A percentile compares a stretch with the other conserved stretches of the same genome.
phyloP scores from a whole-genome alignment of 1,140 invertebrate genomes.

The Neuroterus valhalla region DNA sequence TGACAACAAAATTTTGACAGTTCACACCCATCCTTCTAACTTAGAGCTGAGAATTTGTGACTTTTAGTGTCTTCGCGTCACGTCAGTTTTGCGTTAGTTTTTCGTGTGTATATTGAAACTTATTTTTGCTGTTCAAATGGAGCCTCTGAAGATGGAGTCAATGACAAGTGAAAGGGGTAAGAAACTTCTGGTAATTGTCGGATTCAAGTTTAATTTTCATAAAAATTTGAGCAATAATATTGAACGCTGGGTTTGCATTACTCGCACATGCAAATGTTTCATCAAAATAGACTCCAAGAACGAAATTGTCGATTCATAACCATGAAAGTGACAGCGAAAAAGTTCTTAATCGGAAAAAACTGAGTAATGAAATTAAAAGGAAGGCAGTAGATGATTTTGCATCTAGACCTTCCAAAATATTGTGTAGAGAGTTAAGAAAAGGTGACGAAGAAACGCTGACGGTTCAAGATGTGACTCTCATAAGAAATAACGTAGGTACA shows the following conservation, averaged over 20 bases:
- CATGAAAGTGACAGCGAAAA: neutral
- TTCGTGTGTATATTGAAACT: no score
- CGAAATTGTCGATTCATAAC: neutral
- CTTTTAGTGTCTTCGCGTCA: no score
- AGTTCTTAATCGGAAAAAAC: neutral
- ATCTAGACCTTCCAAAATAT: neutral
- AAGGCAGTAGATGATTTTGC: neutral
- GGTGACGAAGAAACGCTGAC: neutral
- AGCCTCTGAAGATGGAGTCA: no score
- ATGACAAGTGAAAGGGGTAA: no score
- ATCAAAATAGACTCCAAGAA: neutral
- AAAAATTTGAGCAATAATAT: neutral
- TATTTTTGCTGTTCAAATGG: no score
- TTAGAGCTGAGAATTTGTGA: no score
- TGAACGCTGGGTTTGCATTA: neutral
- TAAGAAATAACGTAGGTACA: neutral
- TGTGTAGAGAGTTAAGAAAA: neutral
- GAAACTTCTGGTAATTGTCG: no score
- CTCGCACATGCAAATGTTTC: neutral
- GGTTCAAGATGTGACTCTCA: neutral
- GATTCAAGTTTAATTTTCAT: no score
- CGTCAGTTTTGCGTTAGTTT: no score
- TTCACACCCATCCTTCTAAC: no score
- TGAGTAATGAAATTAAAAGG: neutral
- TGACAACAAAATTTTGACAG: no score